Evolutionary conservation across 2,113 vertebrate genomes (phyloP).

Genomic region (Emydura subglobosa): DNA sequence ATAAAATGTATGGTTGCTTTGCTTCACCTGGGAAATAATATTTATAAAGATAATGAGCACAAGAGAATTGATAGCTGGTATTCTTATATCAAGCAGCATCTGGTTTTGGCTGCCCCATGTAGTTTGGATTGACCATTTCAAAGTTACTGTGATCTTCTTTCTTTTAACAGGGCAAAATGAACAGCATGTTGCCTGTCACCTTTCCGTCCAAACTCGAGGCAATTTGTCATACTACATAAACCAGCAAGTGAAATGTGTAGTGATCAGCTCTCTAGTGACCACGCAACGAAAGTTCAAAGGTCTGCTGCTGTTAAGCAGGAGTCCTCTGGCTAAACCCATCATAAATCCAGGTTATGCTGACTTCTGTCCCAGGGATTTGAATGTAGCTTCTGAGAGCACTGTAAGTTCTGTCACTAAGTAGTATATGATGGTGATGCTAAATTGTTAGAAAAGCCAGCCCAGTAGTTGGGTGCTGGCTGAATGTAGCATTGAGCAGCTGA

Average conservation of each 20-base stretch:
- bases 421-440: background rate
- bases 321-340: constrained; percentile 77
- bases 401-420: constrained; percentile 65
- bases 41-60: no score
- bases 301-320: constrained; percentile 78
- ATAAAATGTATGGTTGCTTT: background rate
- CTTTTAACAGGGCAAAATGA: constrained; percentile 72
- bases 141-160: background rate
- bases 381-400: constrained; percentile 45
- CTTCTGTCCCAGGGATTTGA: constrained; percentile 77
- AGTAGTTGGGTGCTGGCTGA: background rate
- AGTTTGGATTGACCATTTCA: background rate
- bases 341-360: constrained; percentile 74
- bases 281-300: constrained; percentile 80
- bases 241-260: constrained; percentile 77
- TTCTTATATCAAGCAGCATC: background rate
- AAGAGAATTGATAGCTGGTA: background rate
- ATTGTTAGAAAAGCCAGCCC: background rate
- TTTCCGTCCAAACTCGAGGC: constrained; percentile 82
- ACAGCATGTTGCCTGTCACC: constrained; percentile 66
- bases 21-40: no score
- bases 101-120: background rate
- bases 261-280: constrained; percentile 84
- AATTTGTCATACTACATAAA: constrained; percentile 75
- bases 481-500: background rate